phyloP scores from a whole-genome alignment of 1,140 invertebrate species.

The Drosophila bifasciata region DNA sequence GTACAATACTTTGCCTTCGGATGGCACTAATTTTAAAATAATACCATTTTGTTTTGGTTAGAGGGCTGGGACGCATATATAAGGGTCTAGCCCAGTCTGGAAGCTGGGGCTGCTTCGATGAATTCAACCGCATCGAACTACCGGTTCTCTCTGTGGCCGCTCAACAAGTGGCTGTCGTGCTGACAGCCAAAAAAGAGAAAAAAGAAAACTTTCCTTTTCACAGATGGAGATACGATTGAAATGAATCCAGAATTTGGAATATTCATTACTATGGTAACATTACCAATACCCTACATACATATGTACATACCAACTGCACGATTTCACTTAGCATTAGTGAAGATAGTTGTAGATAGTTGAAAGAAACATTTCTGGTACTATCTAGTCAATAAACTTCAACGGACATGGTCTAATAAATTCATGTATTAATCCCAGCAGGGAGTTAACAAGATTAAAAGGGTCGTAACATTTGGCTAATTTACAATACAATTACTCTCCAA shows the following conservation, averaged over 20 bases:
- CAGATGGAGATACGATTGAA: conserved; percentile 96
- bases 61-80: conserved; percentile 95
- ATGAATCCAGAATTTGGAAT: conserved; percentile 98
- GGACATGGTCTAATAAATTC: too few relatives aligned
- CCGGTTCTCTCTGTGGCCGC: conserved; percentile 98
- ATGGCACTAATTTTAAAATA: conserved; percentile 35
- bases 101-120: conserved; percentile 92
- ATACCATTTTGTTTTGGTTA: conserved; percentile 52
- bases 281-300: not conserved
- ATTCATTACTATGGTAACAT: conserved; percentile 96
- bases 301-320: too few relatives aligned
- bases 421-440: too few relatives aligned
- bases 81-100: conserved; percentile 97
- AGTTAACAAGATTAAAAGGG: too few relatives aligned
- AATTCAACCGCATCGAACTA: conserved; percentile 98
- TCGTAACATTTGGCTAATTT: too few relatives aligned
- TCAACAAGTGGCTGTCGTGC: conserved; percentile 97
- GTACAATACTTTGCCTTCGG: conserved; percentile 1
- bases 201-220: conserved; percentile 94
- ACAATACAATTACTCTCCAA: too few relatives aligned
- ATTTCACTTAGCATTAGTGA: not conserved
- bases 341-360: too few relatives aligned
- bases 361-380: too few relatives aligned
- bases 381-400: too few relatives aligned
- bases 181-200: conserved; percentile 97